phyloP scores from a whole-genome alignment of 2,888 invertebrate species.

The Halictus ligatus region DNA sequence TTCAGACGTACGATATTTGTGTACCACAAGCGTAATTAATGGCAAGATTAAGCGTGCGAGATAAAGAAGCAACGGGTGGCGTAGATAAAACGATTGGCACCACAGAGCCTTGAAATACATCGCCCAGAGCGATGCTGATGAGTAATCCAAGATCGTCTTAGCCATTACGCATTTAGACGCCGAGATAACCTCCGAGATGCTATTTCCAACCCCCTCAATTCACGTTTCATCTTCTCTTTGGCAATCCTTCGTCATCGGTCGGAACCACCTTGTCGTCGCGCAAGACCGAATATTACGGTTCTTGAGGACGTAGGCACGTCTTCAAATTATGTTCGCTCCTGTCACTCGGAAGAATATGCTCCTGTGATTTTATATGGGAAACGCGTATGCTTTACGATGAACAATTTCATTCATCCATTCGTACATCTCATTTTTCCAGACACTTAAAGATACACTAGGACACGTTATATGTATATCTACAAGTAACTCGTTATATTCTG shows the following conservation, averaged over 20 bases:
- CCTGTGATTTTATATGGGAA: constrained; percentile 24
- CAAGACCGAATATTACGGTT: constrained; percentile 63
- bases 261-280: constrained; percentile 75
- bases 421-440: no score
- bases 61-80: neutral
- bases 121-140: constrained; percentile 76
- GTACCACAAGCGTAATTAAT: neutral
- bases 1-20: neutral
- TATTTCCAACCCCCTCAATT: constrained; percentile 66
- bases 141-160: constrained; percentile 80
- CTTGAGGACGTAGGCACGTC: constrained; percentile 38
- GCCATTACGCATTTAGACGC: constrained; percentile 83
- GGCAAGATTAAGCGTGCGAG: neutral
- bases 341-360: constrained; percentile 43
- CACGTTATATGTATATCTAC: neutral
- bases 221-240: constrained; percentile 69
- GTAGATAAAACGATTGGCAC: constrained; percentile 8
- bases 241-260: constrained; percentile 75
- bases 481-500: neutral
- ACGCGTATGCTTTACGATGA: neutral
- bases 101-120: constrained; percentile 16
- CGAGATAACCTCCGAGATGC: constrained; percentile 77
- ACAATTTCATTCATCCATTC: neutral
- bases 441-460: neutral
- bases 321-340: constrained; percentile 39